These are phyloP conservation scores for Oenanthe melanoleuca DNA, from an alignment of 2,113 vertebrate species.

Conservation along the genomic window DNA sequence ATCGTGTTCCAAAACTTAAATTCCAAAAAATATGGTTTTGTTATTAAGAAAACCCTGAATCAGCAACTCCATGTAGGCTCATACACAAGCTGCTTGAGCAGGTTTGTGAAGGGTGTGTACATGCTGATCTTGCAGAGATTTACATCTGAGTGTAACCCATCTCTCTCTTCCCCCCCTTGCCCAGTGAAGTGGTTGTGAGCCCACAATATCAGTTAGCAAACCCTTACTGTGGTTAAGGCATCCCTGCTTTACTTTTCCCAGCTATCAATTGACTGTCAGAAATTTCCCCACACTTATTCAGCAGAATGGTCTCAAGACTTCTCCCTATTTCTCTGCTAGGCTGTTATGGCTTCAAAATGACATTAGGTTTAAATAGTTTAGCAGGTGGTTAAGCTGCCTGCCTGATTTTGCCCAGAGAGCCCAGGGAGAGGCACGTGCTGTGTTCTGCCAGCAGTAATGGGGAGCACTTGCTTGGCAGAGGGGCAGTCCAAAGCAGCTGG, in stretches of 20 bases:
- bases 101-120: slow-evolving; percentile 10
- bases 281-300: background rate
- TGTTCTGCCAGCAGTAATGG: background rate
- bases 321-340: background rate
- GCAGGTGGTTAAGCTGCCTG: background rate
- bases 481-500: slow-evolving; percentile 5
- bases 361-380: background rate
- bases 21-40: background rate
- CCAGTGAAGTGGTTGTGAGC: background rate
- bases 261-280: background rate
- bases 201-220: background rate
- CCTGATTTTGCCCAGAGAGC: background rate
- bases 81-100: background rate
- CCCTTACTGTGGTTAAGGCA: background rate
- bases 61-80: background rate
- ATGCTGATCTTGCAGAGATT: slow-evolving; percentile 22
- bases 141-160: background rate
- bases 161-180: background rate
- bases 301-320: background rate
- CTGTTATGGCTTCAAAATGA: background rate
- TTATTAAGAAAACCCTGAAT: background rate
- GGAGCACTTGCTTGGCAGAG: background rate
- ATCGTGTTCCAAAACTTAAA: background rate
- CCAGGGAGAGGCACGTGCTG: background rate
- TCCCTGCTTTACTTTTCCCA: background rate